These are phyloP conservation scores for Melanostoma mellinum DNA, from an alignment of 2,888 invertebrate species.

Conservation along the genomic window DNA sequence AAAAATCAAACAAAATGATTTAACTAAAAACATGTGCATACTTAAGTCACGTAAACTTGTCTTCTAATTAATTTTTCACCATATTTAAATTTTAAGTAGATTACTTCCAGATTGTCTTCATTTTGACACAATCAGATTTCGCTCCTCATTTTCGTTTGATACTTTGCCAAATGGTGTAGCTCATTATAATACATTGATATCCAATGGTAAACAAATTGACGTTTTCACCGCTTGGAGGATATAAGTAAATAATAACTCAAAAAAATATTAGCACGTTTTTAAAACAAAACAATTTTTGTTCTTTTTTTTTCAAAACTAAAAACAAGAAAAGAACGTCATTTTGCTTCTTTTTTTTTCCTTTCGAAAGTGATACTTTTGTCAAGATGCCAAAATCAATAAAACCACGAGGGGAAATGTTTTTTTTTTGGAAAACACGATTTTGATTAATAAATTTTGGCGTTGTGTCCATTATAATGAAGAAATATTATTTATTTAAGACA, in stretches of 20 bases:
- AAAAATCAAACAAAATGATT: too few relatives aligned
- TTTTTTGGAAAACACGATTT: background rate
- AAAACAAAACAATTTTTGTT: background rate
- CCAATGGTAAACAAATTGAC: slow-evolving; percentile 16
- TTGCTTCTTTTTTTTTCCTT: background rate
- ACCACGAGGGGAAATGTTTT: background rate
- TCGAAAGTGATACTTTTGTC: slow-evolving; percentile 16
- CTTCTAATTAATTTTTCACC: too few relatives aligned
- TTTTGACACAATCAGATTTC: slow-evolving; percentile 19
- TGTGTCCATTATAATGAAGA: too few relatives aligned
- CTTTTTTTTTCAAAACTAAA: background rate
- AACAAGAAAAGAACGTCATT: slow-evolving; percentile 24
- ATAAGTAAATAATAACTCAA: slow-evolving; percentile 18
- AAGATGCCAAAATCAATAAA: slow-evolving; percentile 41
- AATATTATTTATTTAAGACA: too few relatives aligned
- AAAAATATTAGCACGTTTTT: slow-evolving; percentile 5
- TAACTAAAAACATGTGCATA: too few relatives aligned
- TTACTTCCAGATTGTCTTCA: slow-evolving; percentile 25
- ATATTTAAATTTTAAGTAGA: background rate
- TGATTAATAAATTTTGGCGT: background rate
- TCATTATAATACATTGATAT: slow-evolving; percentile 31
- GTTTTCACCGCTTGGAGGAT: background rate
- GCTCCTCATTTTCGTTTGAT: slow-evolving; percentile 21
- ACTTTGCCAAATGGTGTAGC: slow-evolving; percentile 41
- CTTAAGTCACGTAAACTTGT: background rate